Percentiles rank a stretch among this genome's conserved stretches.
Conservation (phyloP, 2,888 invertebrate genomes). For the Entomobrya proxima region DNA sequence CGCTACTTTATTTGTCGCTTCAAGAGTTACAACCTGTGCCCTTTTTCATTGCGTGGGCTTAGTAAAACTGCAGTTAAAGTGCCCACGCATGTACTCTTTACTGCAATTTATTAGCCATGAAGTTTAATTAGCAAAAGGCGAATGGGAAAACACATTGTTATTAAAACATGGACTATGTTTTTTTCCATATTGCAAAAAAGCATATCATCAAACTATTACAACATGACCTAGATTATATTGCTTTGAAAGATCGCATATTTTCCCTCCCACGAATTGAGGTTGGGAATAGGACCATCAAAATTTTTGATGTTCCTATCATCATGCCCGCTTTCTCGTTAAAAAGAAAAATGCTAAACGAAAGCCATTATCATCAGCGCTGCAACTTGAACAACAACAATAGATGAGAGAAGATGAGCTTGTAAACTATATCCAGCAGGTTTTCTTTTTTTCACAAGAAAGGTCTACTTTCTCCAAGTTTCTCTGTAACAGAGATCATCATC, state of each 20-base stretch:
- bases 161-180: too few relatives aligned
- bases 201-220: not conserved
- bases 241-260: too few relatives aligned
- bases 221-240: not conserved
- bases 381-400: not conserved
- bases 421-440: not conserved
- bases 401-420: not conserved
- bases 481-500: not conserved
- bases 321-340: not conserved
- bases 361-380: not conserved
- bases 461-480: constrained; percentile 5
- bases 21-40: not conserved
- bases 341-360: not conserved
- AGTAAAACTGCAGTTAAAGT: not conserved
- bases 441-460: not conserved
- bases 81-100: not conserved
- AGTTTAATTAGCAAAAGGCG: too few relatives aligned
- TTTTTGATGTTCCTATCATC: not conserved
- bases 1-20: not conserved
- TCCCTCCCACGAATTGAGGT: not conserved
- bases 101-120: too few relatives aligned
- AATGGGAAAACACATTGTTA: too few relatives aligned
- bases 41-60: not conserved
- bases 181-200: too few relatives aligned
- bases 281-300: not conserved